Conservation (phyloP, 2,113 vertebrate species). For the Gnathonemus echidnorhynchus region DNA sequence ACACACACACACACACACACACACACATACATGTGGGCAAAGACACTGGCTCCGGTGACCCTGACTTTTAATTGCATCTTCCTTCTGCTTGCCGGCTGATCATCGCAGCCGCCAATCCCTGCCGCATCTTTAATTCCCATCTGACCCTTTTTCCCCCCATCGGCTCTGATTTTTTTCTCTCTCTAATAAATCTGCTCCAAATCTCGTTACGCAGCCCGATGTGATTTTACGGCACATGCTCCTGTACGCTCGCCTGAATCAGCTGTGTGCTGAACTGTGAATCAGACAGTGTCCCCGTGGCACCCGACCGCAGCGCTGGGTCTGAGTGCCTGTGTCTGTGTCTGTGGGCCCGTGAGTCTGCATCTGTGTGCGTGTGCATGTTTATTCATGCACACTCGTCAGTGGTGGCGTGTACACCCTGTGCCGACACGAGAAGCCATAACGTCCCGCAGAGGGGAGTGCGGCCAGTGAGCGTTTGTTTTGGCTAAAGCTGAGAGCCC, state of each 20-base stretch:
- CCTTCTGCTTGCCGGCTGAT: background rate
- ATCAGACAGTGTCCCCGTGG: background rate
- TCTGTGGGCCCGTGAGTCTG: background rate
- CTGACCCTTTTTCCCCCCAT: background rate
- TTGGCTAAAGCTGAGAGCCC: conserved; percentile 53
- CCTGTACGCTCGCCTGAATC: background rate
- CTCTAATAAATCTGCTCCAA: background rate
- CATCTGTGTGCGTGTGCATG: background rate
- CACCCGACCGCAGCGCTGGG: background rate
- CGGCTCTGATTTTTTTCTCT: background rate
- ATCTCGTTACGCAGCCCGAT: background rate
- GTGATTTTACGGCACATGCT: background rate
- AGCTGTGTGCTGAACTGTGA: background rate
- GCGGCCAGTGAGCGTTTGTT: conserved; percentile 27
- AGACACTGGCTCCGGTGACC: background rate
- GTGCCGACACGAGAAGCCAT: conserved; percentile 9
- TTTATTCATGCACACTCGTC: background rate
- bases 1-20: background rate
- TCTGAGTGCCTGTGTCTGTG: background rate
- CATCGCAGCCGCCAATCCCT: background rate
- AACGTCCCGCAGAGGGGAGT: background rate
- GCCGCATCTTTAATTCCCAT: background rate
- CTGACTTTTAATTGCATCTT: background rate
- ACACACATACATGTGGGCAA: background rate
- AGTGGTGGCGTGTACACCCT: conserved; percentile 4